Evolutionary conservation across 92 coral and sea anemone species (phyloP).

Genomic region (Chrysogorgia sp.): DNA sequence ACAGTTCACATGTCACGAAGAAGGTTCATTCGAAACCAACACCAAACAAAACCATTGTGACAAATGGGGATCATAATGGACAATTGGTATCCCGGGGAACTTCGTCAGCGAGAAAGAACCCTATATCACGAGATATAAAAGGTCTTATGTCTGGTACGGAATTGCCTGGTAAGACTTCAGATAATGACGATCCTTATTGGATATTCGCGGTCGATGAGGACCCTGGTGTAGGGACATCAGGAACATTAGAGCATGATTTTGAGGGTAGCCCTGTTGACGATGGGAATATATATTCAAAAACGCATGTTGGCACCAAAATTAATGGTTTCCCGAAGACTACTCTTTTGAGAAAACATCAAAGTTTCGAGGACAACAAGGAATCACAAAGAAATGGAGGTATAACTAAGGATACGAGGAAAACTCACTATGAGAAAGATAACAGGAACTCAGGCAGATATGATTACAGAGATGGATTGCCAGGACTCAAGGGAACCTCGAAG

Average conservation of each 20-base stretch:
- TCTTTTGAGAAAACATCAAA: no score
- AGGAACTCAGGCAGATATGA: no score
- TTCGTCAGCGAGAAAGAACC: not conserved
- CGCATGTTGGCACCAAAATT: not conserved
- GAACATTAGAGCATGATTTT: not conserved
- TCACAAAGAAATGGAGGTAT: no score
- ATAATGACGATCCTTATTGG: slow-evolving; percentile 22
- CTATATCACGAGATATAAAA: not conserved
- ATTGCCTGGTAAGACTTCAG: not conserved
- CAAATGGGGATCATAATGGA: not conserved
- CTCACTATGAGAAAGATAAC: no score
- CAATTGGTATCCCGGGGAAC: not conserved
- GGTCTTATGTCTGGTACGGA: not conserved
- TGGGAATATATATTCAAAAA: not conserved
- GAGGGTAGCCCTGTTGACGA: not conserved
- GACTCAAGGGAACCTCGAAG: not conserved
- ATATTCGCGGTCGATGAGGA: not conserved
- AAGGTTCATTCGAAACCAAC: not conserved
- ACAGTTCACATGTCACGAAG: not conserved
- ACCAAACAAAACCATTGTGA: not conserved
- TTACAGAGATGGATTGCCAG: no score
- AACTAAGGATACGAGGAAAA: no score
- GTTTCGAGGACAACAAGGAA: no score
- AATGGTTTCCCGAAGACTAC: no score
- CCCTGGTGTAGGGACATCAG: not conserved